phyloP scores from a whole-genome alignment of 2,888 invertebrate genomes.

The Agonopterix arenella region DNA sequence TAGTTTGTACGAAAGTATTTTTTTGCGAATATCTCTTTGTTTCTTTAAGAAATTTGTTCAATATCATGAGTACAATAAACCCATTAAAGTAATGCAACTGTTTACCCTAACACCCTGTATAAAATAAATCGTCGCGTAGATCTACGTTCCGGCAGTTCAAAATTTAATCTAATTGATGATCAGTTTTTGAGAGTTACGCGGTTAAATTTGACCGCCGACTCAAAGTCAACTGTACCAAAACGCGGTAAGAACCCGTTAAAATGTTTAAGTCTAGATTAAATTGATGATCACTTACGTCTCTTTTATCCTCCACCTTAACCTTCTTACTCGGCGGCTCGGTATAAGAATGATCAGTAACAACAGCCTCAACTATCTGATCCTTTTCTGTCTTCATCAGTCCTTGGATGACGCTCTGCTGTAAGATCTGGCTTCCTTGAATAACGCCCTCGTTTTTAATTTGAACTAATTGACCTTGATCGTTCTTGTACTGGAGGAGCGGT shows the following conservation, averaged over 20 bases:
- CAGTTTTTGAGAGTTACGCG: no score
- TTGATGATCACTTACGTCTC: conserved; percentile 33
- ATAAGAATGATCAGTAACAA: conserved; percentile 54
- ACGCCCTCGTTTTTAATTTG: conserved; percentile 45
- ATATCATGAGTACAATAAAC: no score
- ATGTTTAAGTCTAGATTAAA: no score
- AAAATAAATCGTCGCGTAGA: no score
- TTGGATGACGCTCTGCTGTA: conserved; percentile 21
- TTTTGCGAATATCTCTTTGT: no score
- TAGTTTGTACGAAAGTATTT: no score
- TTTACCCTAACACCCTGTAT: no score
- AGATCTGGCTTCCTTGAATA: conserved; percentile 14
- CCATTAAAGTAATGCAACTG: no score
- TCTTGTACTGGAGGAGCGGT: conserved; percentile 49
- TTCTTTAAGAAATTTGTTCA: no score
- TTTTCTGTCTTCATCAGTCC: conserved; percentile 39
- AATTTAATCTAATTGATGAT: background rate
- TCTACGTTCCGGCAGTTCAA: background rate
- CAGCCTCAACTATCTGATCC: conserved; percentile 39
- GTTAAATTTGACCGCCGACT: no score
- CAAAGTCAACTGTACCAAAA: no score
- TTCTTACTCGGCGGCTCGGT: conserved; percentile 61
- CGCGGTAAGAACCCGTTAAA: no score
- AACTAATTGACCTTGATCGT: conserved; percentile 49
- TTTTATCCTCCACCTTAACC: conserved; percentile 50